phyloP scores from a whole-genome alignment of 2,113 vertebrate genomes.

The Austrofundulus limnaeus region DNA sequence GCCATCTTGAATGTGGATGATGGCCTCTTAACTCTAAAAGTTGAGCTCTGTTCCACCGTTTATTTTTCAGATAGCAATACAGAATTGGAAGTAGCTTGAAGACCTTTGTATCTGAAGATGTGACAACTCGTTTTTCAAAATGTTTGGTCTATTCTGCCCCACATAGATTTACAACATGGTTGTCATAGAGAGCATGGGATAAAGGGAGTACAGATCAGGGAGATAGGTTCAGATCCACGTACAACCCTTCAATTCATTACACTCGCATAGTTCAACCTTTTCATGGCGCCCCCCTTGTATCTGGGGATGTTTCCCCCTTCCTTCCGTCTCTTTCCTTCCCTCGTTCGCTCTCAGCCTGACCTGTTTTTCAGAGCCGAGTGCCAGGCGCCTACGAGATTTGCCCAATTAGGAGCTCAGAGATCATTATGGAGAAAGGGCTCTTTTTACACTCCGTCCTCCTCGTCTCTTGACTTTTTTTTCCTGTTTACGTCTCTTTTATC shows the following conservation, averaged over 20 bases:
- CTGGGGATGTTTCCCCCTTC: constrained; percentile 41
- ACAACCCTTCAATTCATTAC: constrained; percentile 68
- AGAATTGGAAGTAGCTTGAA: no score
- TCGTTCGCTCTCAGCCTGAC: constrained; percentile 40
- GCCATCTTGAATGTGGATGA: no score
- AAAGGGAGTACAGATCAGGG: constrained; percentile 31
- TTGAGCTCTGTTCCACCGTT: no score
- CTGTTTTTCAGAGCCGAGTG: constrained; percentile 41
- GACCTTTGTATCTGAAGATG: not conserved
- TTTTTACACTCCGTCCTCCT: constrained; percentile 14
- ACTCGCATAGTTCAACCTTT: constrained; percentile 63
- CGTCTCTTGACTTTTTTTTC: constrained; percentile 32
- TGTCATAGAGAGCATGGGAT: constrained; percentile 16
- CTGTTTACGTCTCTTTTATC: constrained; percentile 26
- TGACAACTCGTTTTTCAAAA: constrained; percentile 31
- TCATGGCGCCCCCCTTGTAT: constrained; percentile 50
- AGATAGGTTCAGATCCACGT: constrained; percentile 47
- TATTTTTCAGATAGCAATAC: no score
- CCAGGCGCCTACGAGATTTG: constrained; percentile 51
- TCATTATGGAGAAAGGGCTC: constrained; percentile 47
- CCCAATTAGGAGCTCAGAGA: constrained; percentile 71
- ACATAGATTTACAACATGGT: constrained; percentile 1
- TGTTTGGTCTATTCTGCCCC: constrained; percentile 14
- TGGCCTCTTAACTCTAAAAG: no score
- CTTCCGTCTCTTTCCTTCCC: constrained; percentile 16